Evolutionary conservation across 2,888 invertebrate species (phyloP).

Genomic region (Troides helena): DNA sequence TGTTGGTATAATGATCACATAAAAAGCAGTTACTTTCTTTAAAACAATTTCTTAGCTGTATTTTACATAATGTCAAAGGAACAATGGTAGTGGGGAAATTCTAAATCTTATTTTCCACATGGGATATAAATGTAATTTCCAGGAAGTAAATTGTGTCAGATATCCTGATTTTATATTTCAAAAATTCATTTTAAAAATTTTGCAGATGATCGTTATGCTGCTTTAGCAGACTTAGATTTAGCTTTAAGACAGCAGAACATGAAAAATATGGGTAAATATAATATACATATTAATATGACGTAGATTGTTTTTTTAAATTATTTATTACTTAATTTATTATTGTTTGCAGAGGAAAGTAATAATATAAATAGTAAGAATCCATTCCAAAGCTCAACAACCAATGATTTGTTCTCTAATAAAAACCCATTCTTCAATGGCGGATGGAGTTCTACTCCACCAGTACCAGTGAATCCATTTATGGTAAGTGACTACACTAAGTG

Average conservation of each 20-base stretch:
- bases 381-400: slow-evolving; percentile 70
- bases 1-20: too few relatives aligned
- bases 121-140: too few relatives aligned
- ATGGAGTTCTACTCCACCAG: slow-evolving; percentile 58
- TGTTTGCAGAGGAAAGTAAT: slow-evolving; percentile 62
- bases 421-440: slow-evolving; percentile 73
- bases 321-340: slow-evolving; percentile 2
- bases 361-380: slow-evolving; percentile 68
- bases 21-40: too few relatives aligned
- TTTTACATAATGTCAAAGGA: too few relatives aligned
- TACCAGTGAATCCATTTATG: slow-evolving; percentile 71
- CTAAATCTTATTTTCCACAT: too few relatives aligned
- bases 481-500: slow-evolving; percentile 44
- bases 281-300: not conserved
- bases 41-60: too few relatives aligned
- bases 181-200: slow-evolving; percentile 21
- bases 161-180: too few relatives aligned
- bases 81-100: too few relatives aligned
- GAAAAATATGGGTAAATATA: slow-evolving; percentile 66
- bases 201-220: slow-evolving; percentile 95
- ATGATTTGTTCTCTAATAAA: slow-evolving; percentile 68
- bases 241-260: slow-evolving; percentile 82
- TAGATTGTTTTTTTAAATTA: not conserved
- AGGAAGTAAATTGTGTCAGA: too few relatives aligned
- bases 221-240: slow-evolving; percentile 94